Base-by-base conservation (phyloP, 2,797 vertebrate species). In the Glyptemys insculpta region DNA sequence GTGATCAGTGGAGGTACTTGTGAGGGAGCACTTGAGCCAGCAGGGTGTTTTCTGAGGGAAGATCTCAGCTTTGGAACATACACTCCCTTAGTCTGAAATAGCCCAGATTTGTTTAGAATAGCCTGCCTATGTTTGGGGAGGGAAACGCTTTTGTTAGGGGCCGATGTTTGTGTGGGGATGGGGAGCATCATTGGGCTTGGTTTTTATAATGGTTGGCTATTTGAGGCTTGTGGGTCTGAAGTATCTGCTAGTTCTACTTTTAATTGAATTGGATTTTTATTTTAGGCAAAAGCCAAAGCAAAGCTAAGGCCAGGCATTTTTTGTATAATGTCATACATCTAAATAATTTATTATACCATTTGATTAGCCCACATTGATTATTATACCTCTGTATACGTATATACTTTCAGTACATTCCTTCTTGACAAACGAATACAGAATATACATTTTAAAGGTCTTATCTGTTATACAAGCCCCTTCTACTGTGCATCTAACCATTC, bases 111-210 rank as follows among this genome's bases (percentile, higher is more conserved):
- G 34, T n/a, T 68, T 8, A 68, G 18, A 37, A 27, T 10, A 85
- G 49, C 6, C 81, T 47, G 15, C 19, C 49, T 53, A n/a, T 53
- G 3, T 10, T 53, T 15, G 81, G 78, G 68, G 72, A 54, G 14
- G 16, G 44, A 83, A 86, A 83, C 8, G 27, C 41, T 85, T 41
- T 83, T 52, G 47, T 41, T 8, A 44, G 72, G 52, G 83, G 12
- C 12, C 2, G 56, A 29, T 0, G 1, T 41, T 23, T 0, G 0
- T 49, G 31, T 90, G 25, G 5, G 6, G 37, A 44, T 78, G 50
- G 59, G 41, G 78, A n/a, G 47, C 23, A 54, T 4, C 31, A 23
- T 0, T 1, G 68, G 72, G 15, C 78, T 1, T 2, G 1, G 3
- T 8, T 76, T 59, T 72, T 57, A 41, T 27, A 87, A 19, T 2